Conservation (phyloP, 2,888 invertebrate genomes). For the Folsomia candida region DNA sequence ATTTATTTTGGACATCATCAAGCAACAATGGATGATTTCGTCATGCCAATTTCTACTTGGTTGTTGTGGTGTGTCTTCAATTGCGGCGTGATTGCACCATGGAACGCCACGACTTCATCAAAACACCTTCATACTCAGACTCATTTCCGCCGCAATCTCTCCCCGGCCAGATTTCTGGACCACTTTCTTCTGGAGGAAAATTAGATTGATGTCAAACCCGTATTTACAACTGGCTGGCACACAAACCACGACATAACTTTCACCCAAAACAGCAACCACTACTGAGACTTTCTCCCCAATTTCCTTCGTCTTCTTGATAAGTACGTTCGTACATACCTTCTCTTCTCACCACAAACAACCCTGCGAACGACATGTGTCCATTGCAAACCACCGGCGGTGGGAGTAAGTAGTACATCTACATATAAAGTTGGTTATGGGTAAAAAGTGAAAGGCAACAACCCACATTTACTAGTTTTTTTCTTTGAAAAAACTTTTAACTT, state of each 20-base stretch:
- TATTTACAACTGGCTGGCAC: no score
- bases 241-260: not conserved
- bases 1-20: constrained; percentile 32
- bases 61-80: not conserved
- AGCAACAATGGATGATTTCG: constrained; percentile 26
- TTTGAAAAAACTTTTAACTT: not conserved
- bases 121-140: constrained; percentile 40
- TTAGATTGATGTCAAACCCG: not conserved
- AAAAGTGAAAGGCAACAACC: no score
- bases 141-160: constrained; percentile 26
- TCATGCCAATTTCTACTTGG: constrained; percentile 10
- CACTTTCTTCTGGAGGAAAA: not conserved
- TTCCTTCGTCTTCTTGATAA: not conserved
- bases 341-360: not conserved
- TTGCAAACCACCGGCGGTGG: not conserved
- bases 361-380: not conserved
- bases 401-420: no score
- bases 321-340: not conserved
- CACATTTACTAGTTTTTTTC: not conserved
- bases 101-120: constrained; percentile 49
- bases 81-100: constrained; percentile 1
- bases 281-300: not conserved
- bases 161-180: not conserved
- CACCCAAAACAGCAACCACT: no score
- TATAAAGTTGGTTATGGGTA: no score